Evolutionary conservation across 2,888 invertebrate genomes (phyloP), one percentile per base, ranked within the genome.

Genomic region (Drosophila greeni): DNA sequence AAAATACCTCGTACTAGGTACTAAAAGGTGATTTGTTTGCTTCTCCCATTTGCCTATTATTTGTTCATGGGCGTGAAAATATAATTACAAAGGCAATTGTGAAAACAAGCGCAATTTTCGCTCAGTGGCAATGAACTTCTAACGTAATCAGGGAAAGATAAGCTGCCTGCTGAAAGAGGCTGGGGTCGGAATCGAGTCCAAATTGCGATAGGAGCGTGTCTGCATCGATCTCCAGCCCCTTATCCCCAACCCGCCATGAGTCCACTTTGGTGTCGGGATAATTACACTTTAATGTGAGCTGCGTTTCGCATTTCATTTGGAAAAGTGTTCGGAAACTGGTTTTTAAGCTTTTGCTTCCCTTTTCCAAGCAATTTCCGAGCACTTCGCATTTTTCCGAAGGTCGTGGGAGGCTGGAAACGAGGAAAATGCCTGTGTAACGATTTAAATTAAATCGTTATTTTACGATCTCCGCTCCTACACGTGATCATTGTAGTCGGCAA

Each of bases 311-410:
- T 48, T 49, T n/a, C 31, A 18, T 34, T 34, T 26, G 34, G 54
- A 39, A 16, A 65, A 36, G 40, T 66, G 36, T 39, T 43, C 39
- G 29, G 33, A 51, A 60, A 49, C 65, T 9, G 39, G 54, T 47
- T 59, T 43, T 29, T 8, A 3, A 16, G 18, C 48, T 18, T 36
- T 23, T 34, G 58, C 68, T 70, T 74, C 69, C 70, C 70, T 66
- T 73, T 76, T 59, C 53, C 56, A 55, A 36, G 56, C 60, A 29
- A 70, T 78, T 75, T 78, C 62, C 75, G 64, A 71, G 54, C 60
- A 8, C 60, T 34, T 56, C 36, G 56, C 45, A 54, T 67, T 64
- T 66, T 64, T 55, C 20, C 54, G 73, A 79, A 78, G 79, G 79
- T 76, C 71, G 62, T 73, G 73, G 66, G 79, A 79, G 51, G 36